phyloP scores from a whole-genome alignment of 2,888 invertebrate species.

The Disparrhopalites patrizii region DNA sequence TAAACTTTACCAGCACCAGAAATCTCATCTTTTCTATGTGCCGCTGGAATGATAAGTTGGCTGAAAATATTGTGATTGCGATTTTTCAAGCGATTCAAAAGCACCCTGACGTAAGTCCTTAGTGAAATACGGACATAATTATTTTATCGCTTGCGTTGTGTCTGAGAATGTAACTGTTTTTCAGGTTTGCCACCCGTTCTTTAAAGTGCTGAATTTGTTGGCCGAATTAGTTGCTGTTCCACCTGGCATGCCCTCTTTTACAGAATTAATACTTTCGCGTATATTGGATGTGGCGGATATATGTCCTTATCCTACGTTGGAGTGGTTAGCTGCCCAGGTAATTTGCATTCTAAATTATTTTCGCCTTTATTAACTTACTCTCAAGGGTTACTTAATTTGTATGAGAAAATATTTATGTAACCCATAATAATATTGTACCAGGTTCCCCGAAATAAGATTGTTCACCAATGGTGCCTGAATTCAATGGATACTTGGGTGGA shows the following conservation, averaged over 20 bases:
- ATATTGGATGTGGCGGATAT: conserved; percentile 74
- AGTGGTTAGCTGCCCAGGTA: conserved; percentile 79
- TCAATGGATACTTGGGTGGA: conserved; percentile 91
- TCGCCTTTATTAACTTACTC: background rate
- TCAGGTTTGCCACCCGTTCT: conserved; percentile 81
- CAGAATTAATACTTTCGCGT: conserved; percentile 77
- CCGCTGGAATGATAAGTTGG: conserved; percentile 83
- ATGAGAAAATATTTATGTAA: background rate
- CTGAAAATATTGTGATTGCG: conserved; percentile 82
- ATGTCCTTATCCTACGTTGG: conserved; percentile 85
- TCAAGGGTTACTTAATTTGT: background rate
- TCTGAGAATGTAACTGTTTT: conserved; percentile 19
- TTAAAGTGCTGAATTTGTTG: conserved; percentile 80
- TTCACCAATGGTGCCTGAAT: conserved; percentile 86
- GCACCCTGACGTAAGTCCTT: conserved; percentile 69
- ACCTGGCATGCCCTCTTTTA: conserved; percentile 83
- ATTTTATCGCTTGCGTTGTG: background rate
- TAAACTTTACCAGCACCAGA: conserved; percentile 85
- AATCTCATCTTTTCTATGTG: conserved; percentile 87
- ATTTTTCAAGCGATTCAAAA: conserved; percentile 86
- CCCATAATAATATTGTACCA: conserved; percentile 42
- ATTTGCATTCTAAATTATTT: background rate
- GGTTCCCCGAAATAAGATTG: conserved; percentile 76
- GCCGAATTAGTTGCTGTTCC: conserved; percentile 73
- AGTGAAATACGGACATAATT: background rate